Conservation (phyloP, 2,888 invertebrate species). For the Mantis religiosa region DNA sequence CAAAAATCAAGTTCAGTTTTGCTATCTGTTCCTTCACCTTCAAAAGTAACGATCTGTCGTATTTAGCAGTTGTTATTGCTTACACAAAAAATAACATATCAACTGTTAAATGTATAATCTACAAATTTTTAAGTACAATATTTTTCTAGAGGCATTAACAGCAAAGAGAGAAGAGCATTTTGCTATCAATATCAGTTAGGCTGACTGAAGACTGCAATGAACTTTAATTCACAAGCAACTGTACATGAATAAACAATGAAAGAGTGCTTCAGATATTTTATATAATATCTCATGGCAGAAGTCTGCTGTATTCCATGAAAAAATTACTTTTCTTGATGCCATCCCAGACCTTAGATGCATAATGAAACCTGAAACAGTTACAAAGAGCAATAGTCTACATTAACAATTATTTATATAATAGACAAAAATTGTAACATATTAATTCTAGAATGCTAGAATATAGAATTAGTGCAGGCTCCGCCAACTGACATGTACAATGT, state of each 20-base stretch:
- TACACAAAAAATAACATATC: too few species aligned
- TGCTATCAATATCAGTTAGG: too few species aligned
- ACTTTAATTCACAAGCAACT: neutral
- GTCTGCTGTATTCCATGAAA: slow-evolving; percentile 77
- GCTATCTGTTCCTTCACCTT: too few species aligned
- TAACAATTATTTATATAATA: neutral
- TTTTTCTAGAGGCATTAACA: too few species aligned
- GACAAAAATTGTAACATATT: neutral
- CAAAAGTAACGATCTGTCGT: too few species aligned
- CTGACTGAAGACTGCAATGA: neutral
- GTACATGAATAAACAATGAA: neutral
- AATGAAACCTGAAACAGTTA: slow-evolving; percentile 56
- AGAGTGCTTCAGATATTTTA: neutral
- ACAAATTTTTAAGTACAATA: too few species aligned
- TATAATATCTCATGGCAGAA: slow-evolving; percentile 54
- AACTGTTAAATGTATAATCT: too few species aligned
- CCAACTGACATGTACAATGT: too few species aligned
- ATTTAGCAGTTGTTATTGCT: too few species aligned
- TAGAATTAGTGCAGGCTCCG: neutral
- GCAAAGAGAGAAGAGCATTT: too few species aligned
- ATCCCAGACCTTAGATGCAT: slow-evolving; percentile 79
- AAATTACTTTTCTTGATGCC: slow-evolving; percentile 78
- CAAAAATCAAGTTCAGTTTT: too few species aligned
- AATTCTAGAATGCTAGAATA: neutral
- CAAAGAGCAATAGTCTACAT: slow-evolving; percentile 22